Percentiles rank a stretch among this genome's conserved stretches.
These are phyloP conservation scores for Serripes groenlandicus DNA, from an alignment of 2,888 invertebrate genomes.

Conservation along the genomic window DNA sequence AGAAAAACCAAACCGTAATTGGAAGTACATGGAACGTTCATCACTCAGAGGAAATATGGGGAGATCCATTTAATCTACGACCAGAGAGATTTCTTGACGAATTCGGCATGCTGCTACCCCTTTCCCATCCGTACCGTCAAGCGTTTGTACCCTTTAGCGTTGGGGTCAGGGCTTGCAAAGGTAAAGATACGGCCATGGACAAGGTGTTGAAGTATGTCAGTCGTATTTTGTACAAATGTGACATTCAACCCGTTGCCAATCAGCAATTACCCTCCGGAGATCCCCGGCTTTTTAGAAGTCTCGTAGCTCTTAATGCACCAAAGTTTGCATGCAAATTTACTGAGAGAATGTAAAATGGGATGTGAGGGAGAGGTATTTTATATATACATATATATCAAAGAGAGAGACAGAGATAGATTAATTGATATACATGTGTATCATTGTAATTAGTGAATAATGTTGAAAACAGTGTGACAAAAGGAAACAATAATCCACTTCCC, in stretches of 20 bases:
- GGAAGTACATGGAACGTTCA: constrained; percentile 7
- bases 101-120: neutral
- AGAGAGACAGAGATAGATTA: no score
- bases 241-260: neutral
- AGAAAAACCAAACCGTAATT: neutral
- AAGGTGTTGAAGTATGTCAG: neutral
- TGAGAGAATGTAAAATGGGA: no score
- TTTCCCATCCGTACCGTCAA: neutral
- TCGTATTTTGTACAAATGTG: neutral
- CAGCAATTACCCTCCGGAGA: neutral
- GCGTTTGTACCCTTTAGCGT: neutral
- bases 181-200: constrained; percentile 3
- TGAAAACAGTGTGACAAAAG: no score
- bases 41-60: neutral
- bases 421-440: no score
- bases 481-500: no score
- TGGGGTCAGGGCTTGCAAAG: neutral
- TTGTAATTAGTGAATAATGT: no score
- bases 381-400: no score
- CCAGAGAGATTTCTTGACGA: constrained; percentile 7
- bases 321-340: neutral
- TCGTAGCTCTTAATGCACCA: neutral
- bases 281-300: neutral
- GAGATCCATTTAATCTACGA: constrained; percentile 2
- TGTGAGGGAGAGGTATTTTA: no score